Evolutionary conservation across 2,113 vertebrate species (phyloP).

Genomic region (Alosa alosa): DNA sequence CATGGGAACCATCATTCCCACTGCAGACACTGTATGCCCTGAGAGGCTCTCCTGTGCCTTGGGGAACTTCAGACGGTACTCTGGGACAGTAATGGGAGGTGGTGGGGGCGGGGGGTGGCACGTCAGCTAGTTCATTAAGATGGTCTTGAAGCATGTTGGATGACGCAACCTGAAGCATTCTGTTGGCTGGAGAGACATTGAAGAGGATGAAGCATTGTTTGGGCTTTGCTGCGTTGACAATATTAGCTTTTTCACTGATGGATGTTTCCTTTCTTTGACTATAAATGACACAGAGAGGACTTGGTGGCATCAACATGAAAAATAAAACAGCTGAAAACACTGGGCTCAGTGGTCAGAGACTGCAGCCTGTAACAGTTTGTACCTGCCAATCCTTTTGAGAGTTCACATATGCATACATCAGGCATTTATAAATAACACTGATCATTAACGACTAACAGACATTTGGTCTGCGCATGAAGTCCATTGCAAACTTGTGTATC

Average conservation of each 20-base stretch:
- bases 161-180: neutral
- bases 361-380: neutral
- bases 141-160: neutral
- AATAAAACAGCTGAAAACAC: neutral
- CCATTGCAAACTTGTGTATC: neutral
- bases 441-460: neutral
- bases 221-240: neutral
- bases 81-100: neutral
- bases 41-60: neutral
- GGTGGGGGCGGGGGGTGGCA: no score
- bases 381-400: neutral
- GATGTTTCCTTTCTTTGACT: neutral
- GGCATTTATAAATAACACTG: neutral
- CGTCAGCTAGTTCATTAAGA: no score
- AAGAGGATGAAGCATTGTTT: neutral
- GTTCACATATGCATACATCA: neutral
- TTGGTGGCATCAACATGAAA: neutral
- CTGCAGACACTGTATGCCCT: neutral
- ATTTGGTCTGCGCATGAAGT: neutral
- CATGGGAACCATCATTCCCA: neutral
- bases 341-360: neutral
- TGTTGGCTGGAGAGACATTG: neutral
- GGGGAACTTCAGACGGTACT: neutral
- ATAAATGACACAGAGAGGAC: neutral
- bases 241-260: neutral